Percentiles rank a stretch among this genome's conserved stretches.
Conservation (phyloP, 2,797 vertebrate species). For the Avahi laniger region DNA sequence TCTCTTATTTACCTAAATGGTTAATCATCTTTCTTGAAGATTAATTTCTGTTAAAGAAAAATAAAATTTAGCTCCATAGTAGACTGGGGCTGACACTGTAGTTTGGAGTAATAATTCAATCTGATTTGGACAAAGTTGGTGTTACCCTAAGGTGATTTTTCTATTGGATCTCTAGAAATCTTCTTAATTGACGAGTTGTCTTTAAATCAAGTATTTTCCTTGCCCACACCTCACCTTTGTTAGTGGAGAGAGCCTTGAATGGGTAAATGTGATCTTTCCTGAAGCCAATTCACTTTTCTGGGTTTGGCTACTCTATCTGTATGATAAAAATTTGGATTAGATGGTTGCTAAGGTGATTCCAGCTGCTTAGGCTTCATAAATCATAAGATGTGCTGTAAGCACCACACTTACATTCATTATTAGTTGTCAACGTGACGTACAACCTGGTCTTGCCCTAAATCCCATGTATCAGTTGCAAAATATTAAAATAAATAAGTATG, state of each 20-base stretch:
- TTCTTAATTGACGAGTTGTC: slow-evolving; percentile 35
- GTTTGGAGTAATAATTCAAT: slow-evolving; percentile 18
- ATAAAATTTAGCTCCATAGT: neutral
- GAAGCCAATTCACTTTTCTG: neutral
- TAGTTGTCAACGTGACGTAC: neutral
- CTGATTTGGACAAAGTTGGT: slow-evolving; percentile 26
- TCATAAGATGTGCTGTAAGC: neutral
- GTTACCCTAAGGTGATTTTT: slow-evolving; percentile 55
- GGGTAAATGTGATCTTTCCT: neutral
- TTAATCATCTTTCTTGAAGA: neutral
- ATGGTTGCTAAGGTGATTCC: neutral
- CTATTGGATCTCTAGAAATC: slow-evolving; percentile 26
- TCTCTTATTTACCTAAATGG: neutral
- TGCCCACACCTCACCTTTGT: neutral
- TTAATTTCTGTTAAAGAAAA: slow-evolving; percentile 33
- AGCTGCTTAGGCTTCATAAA: neutral
- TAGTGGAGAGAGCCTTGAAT: neutral
- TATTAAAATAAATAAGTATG: neutral
- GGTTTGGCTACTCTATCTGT: neutral
- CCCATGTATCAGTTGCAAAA: neutral
- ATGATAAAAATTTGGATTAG: neutral
- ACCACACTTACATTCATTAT: neutral
- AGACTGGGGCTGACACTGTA: neutral
- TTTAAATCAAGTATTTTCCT: slow-evolving; percentile 2
- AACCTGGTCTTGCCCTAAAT: neutral